Conservation (phyloP, 2,797 vertebrate species). For the Siniperca obscura region DNA sequence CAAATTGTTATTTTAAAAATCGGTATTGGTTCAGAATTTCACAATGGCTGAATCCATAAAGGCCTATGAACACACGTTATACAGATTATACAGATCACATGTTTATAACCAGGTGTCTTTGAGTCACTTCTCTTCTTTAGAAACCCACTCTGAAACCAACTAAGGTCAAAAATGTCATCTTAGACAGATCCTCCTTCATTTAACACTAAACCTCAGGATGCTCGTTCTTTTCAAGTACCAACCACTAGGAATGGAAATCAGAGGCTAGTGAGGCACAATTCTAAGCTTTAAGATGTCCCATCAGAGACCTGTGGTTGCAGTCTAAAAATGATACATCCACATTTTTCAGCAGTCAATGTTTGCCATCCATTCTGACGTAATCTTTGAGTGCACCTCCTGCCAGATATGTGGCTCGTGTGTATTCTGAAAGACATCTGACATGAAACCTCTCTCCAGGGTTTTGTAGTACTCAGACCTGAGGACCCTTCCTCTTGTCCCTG, state of each 20-base stretch:
- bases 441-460: slow-evolving; percentile 25
- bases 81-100: neutral
- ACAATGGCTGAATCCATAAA: neutral
- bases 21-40: too few relatives aligned
- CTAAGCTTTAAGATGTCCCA: slow-evolving; percentile 5
- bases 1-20: too few relatives aligned
- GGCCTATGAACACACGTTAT: neutral
- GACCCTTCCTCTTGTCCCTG: slow-evolving; percentile 40
- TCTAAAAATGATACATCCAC: slow-evolving; percentile 29
- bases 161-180: neutral
- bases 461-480: slow-evolving; percentile 36
- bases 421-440: slow-evolving; percentile 38
- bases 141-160: neutral
- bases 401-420: slow-evolving; percentile 11
- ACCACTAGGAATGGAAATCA: neutral
- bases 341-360: slow-evolving; percentile 11
- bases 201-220: neutral
- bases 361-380: slow-evolving; percentile 24
- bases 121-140: neutral
- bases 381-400: slow-evolving; percentile 32
- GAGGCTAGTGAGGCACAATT: neutral
- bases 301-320: neutral
- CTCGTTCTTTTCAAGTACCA: neutral
- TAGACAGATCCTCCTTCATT: neutral
- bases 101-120: neutral